Percentiles rank a stretch among this genome's conserved stretches.
Evolutionary conservation across 2,113 vertebrate species (phyloP).

Genomic region (Thermophis baileyi): DNA sequence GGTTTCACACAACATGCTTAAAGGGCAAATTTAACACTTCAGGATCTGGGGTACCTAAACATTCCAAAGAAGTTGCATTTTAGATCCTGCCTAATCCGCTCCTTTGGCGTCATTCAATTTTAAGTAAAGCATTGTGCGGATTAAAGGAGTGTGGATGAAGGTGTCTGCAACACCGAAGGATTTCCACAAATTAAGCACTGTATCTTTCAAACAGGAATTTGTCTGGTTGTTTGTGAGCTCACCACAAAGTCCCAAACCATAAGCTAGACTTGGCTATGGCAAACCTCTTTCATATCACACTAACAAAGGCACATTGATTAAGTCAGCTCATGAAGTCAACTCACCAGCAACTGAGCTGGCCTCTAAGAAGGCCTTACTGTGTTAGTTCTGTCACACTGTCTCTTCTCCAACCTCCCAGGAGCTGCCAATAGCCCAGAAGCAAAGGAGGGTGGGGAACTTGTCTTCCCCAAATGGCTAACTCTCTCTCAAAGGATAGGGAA

Average conservation of each 20-base stretch:
- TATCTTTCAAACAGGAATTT: slow-evolving; percentile 33
- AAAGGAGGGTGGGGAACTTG: neutral
- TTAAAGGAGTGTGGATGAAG: neutral
- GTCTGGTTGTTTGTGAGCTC: slow-evolving; percentile 30
- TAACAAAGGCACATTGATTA: neutral
- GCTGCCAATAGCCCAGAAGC: neutral
- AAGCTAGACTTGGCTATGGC: neutral
- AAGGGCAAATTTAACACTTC: neutral
- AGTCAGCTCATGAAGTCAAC: neutral
- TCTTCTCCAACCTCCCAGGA: neutral
- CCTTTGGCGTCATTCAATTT: slow-evolving; percentile 27
- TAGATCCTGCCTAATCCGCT: slow-evolving; percentile 44
- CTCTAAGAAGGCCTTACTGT: neutral
- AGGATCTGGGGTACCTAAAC: neutral
- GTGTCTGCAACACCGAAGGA: neutral
- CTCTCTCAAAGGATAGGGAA: too few relatives aligned
- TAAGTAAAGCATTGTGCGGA: slow-evolving; percentile 32
- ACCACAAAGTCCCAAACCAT: neutral
- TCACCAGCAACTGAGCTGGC: neutral
- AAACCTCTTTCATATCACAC: neutral
- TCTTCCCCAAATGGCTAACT: too few relatives aligned
- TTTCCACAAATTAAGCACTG: neutral
- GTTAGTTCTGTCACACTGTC: neutral
- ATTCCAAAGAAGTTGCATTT: slow-evolving; percentile 27
- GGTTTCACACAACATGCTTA: neutral